phyloP scores from a whole-genome alignment of 2,888 invertebrate genomes.

The Anagyrus pseudococci region DNA sequence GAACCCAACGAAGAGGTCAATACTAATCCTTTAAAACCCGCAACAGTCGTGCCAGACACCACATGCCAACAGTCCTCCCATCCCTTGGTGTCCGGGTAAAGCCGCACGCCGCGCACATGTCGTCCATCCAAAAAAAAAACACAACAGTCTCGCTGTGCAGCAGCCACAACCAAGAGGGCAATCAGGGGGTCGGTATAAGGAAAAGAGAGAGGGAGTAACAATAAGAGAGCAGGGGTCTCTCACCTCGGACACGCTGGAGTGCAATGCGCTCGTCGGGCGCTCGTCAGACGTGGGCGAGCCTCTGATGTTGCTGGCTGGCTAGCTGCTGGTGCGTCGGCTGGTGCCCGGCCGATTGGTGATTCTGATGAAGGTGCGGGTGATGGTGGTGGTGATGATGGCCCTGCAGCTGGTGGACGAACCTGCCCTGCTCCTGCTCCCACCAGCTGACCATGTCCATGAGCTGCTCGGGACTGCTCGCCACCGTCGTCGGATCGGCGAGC shows the following conservation, averaged over 20 bases:
- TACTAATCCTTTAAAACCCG: no score
- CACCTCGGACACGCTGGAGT: slow-evolving; percentile 30
- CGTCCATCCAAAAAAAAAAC: not conserved
- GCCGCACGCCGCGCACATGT: slow-evolving; percentile 20
- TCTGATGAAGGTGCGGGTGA: slow-evolving; percentile 16
- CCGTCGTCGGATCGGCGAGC: slow-evolving; percentile 47
- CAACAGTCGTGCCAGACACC: no score
- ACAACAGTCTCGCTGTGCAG: no score
- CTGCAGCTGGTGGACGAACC: slow-evolving; percentile 53
- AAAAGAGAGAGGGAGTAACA: slow-evolving; percentile 1
- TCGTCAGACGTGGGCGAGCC: slow-evolving; percentile 56
- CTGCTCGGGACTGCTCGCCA: no score
- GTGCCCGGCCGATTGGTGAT: slow-evolving; percentile 7
- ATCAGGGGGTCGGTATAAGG: not conserved
- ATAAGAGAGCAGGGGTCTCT: slow-evolving; percentile 9
- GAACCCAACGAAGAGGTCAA: no score
- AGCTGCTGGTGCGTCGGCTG: slow-evolving; percentile 17
- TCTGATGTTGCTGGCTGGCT: slow-evolving; percentile 26
- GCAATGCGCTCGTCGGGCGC: not conserved
- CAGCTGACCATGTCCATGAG: slow-evolving; percentile 61
- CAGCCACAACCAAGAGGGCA: no score
- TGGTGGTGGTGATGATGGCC: slow-evolving; percentile 42
- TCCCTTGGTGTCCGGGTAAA: no score
- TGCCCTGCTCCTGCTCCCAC: slow-evolving; percentile 61
- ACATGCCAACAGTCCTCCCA: no score